Evolutionary conservation across 2,113 vertebrate genomes (phyloP), one percentile per base, ranked within the genome.

Genomic region (Pluvialis apricaria): DNA sequence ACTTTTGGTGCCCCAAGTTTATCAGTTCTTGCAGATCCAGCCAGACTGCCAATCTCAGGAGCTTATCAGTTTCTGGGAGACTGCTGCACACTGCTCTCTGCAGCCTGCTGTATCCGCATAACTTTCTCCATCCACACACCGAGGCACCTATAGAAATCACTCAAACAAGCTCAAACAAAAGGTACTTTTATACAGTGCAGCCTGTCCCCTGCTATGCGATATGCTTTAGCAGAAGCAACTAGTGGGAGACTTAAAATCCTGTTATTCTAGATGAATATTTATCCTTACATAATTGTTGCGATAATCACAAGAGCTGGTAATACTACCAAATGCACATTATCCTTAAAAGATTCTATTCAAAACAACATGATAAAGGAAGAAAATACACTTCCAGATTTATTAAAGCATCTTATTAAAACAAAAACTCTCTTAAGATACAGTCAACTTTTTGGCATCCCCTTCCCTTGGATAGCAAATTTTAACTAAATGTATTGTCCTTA

Each of bases 251-350:
- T 11, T 79, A 89, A 86, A 73, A 84, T 77, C 52, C 22, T 44
- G 64, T 49, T 84, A 71, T 62, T 83, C 62, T 62, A 82, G 32
- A 49, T 65, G 42, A 12, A 54, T 57, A 76, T 66, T 47, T 45
- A 68, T 86, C 47, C 60, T 68, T 52, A 72, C 4, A 8, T 65
- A 82, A 32, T 28, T 90, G 40, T 42, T 87, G 11, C 47, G 72
- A 83, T 47, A 83, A 91, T 71, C 64, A 76, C 36, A 80, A 80
- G 28, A 81, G n/a, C n/a, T 85, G n/a, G 36, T 54, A 88, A 86
- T 51, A 44, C 18, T 60, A 62, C 29, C n/a, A 85, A 91, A 75
- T 49, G 25, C 20, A 34, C 25, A 25, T 68, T 82, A 64, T 22
- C 60, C 38, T 81, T 77, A 47, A 60, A 81, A 68, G 51, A 73